Conservation (phyloP, 2,113 vertebrate genomes). For the Eptesicus fuscus region DNA sequence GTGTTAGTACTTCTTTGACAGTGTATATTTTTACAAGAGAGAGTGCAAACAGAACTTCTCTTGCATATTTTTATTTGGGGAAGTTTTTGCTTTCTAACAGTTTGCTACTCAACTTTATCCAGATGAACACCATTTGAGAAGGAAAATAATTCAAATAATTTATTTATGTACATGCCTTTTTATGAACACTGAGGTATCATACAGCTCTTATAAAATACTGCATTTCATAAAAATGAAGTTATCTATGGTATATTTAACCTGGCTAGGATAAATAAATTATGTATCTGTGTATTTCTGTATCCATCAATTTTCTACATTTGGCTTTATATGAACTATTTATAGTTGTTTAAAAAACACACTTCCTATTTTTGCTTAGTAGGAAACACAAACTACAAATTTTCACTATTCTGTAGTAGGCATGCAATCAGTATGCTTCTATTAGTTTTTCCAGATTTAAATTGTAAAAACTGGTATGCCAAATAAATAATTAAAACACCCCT, state of each 20-base stretch:
- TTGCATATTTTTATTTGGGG: not conserved
- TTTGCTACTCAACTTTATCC: not conserved
- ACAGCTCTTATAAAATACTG: not conserved
- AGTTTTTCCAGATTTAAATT: slow-evolving; percentile 50
- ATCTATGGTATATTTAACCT: no score
- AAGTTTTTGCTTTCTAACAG: not conserved
- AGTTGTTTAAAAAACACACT: slow-evolving; percentile 17
- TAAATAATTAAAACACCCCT: slow-evolving; percentile 43
- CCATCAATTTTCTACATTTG: not conserved
- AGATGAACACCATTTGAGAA: not conserved
- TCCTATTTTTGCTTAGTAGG: slow-evolving; percentile 41
- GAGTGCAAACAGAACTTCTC: not conserved
- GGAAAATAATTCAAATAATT: not conserved
- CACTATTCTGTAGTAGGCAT: not conserved
- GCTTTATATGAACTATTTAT: not conserved
- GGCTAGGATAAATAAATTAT: not conserved
- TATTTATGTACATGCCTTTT: not conserved
- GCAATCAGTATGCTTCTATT: slow-evolving; percentile 30
- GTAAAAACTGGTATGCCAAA: slow-evolving; percentile 50
- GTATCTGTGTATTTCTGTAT: not conserved
- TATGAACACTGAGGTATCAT: not conserved
- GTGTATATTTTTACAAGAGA: not conserved
- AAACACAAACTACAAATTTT: slow-evolving; percentile 35
- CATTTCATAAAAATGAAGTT: no score
- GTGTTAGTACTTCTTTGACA: no score